These are phyloP conservation scores for Penaeus chinensis DNA, from an alignment of 1,140 invertebrate species.

Conservation along the genomic window DNA sequence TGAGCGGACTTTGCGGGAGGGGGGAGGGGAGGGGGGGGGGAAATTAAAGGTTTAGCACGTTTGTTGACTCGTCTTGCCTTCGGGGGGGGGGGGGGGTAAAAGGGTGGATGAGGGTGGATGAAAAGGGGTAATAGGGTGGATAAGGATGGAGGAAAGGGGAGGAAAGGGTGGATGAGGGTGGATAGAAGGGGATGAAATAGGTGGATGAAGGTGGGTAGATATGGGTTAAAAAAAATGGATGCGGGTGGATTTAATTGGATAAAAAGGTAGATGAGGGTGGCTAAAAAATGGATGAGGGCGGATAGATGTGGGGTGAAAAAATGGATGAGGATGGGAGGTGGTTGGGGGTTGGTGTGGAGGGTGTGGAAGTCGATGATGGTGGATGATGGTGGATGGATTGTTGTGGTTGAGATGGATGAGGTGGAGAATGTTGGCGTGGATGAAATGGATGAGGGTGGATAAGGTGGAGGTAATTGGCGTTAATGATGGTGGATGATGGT, in stretches of 20 bases:
- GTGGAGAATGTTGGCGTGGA: neutral
- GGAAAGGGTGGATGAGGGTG: neutral
- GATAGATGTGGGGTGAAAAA: neutral
- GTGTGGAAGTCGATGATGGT: slow-evolving; percentile 1
- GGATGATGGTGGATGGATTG: neutral
- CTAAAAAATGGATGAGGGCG: neutral
- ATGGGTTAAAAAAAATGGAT: neutral
- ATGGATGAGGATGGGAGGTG: slow-evolving; percentile 6
- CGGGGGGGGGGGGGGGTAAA: neutral
- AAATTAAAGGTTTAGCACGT: neutral
- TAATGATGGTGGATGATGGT: neutral
- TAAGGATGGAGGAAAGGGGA: no score
- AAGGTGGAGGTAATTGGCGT: neutral
- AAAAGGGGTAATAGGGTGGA: neutral
- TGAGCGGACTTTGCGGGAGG: neutral
- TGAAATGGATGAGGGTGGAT: no score
- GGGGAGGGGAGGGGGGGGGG: neutral
- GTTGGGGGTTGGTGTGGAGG: neutral
- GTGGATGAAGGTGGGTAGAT: neutral
- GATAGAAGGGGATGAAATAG: neutral
- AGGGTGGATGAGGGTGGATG: neutral
- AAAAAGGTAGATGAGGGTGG: neutral
- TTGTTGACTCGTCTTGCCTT: no score
- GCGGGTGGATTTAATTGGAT: no score
- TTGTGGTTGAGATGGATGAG: neutral